Percentiles rank a stretch among this genome's conserved stretches.
Conservation (phyloP, 2,113 vertebrate genomes). For the Aptenodytes patagonicus region DNA sequence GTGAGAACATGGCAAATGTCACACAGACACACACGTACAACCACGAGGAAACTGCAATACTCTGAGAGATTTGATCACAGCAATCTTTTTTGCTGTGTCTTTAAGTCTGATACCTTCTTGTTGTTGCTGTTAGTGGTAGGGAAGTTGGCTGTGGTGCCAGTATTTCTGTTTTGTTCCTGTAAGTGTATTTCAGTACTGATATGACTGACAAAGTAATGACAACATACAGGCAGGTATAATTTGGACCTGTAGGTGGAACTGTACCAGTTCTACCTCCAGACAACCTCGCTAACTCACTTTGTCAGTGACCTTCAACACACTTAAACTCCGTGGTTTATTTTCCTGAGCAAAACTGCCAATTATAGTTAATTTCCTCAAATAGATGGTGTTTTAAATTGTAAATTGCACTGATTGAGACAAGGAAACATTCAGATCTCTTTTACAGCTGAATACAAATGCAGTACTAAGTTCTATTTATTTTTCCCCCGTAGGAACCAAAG, state of each 20-base stretch:
- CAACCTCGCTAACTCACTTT: not conserved
- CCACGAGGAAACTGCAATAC: not conserved
- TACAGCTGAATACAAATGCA: slow-evolving; percentile 15
- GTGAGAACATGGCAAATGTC: not conserved
- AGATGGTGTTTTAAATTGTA: slow-evolving; percentile 24
- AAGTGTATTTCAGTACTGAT: not conserved
- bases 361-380: slow-evolving; percentile 27
- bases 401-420: not conserved
- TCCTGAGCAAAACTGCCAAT: slow-evolving; percentile 1
- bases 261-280: not conserved
- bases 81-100: not conserved
- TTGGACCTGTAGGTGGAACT: not conserved
- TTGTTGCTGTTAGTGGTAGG: not conserved
- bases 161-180: not conserved
- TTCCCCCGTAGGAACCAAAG: not conserved
- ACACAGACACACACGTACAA: not conserved
- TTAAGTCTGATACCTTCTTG: not conserved
- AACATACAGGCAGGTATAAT: not conserved
- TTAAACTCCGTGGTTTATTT: not conserved
- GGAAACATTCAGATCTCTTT: not conserved
- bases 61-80: not conserved
- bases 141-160: not conserved
- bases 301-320: slow-evolving; percentile 13
- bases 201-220: not conserved
- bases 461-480: not conserved